Evolutionary conservation across 2,113 vertebrate species (phyloP).

Genomic region (Urocynchramus pylzowi): DNA sequence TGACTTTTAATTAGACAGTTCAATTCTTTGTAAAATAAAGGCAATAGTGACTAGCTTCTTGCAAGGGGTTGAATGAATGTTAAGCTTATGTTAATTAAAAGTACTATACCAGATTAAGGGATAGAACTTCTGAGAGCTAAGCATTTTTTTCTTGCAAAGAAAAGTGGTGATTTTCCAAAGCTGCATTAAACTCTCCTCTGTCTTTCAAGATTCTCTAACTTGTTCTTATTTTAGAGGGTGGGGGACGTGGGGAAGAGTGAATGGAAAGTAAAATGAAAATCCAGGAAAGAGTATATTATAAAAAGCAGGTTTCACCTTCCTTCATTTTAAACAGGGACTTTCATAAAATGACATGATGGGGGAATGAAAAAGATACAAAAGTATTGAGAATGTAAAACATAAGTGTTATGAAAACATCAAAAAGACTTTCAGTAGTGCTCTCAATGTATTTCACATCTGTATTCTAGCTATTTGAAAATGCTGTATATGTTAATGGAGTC

Average conservation of each 20-base stretch:
- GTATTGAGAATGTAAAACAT: not conserved
- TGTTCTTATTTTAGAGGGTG: not conserved
- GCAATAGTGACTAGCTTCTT: not conserved
- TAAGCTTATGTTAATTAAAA: slow-evolving; percentile 25
- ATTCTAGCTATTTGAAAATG: not conserved
- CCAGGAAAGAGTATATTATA: not conserved
- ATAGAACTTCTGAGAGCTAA: not conserved
- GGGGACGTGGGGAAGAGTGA: fast-evolving
- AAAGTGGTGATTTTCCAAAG: not conserved
- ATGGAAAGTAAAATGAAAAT: not conserved
- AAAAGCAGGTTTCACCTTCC: not conserved
- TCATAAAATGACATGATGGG: not conserved
- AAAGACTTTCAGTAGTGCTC: not conserved
- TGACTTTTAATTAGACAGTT: not conserved
- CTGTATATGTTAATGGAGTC: not conserved
- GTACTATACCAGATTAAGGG: not conserved
- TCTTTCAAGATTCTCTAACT: not conserved
- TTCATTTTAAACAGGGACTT: not conserved
- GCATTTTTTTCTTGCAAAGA: not conserved
- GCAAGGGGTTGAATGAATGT: not conserved
- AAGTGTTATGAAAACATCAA: not conserved
- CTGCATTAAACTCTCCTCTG: not conserved
- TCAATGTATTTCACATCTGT: not conserved
- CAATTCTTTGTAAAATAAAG: not conserved
- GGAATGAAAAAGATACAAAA: not conserved